Evolutionary conservation across 2,888 invertebrate genomes (phyloP).

Genomic region (Megamerina dolium): DNA sequence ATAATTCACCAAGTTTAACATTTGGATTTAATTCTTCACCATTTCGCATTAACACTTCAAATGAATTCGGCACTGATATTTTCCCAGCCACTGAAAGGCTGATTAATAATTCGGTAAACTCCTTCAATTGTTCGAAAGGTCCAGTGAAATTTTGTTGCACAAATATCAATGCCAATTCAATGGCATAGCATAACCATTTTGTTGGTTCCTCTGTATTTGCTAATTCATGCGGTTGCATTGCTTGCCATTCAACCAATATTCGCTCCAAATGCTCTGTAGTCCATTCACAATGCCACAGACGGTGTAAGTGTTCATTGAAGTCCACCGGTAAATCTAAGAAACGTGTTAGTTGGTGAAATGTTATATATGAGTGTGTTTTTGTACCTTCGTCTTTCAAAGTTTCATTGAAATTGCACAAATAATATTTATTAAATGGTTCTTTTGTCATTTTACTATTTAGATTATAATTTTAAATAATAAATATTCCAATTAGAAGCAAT

Average conservation of each 20-base stretch:
- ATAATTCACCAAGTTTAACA: slow-evolving; percentile 53
- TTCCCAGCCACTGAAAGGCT: slow-evolving; percentile 11
- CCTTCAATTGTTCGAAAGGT: slow-evolving; percentile 48
- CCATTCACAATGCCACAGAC: slow-evolving; percentile 37
- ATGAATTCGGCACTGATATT: slow-evolving; percentile 16
- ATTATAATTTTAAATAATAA: not conserved
- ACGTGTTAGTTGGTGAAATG: too few species aligned
- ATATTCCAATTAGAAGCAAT: not conserved
- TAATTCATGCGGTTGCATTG: not conserved
- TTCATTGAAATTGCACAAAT: slow-evolving; percentile 41
- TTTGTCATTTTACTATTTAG: slow-evolving; percentile 12
- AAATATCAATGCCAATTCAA: slow-evolving; percentile 65
- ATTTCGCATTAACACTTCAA: slow-evolving; percentile 40
- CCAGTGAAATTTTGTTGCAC: slow-evolving; percentile 80
- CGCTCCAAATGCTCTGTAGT: slow-evolving; percentile 22
- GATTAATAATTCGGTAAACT: slow-evolving; percentile 21
- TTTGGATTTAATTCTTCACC: slow-evolving; percentile 65
- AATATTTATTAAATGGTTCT: slow-evolving; percentile 26
- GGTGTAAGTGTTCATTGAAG: slow-evolving; percentile 24
- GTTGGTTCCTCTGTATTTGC: not conserved
- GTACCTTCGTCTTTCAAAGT: slow-evolving; percentile 24
- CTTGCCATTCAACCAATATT: slow-evolving; percentile 26
- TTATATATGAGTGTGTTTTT: not conserved
- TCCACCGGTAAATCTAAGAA: slow-evolving; percentile 27
- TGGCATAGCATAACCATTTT: slow-evolving; percentile 48